phyloP scores from a whole-genome alignment of 2,888 invertebrate species.

The Branchipolynoe longqiensis region DNA sequence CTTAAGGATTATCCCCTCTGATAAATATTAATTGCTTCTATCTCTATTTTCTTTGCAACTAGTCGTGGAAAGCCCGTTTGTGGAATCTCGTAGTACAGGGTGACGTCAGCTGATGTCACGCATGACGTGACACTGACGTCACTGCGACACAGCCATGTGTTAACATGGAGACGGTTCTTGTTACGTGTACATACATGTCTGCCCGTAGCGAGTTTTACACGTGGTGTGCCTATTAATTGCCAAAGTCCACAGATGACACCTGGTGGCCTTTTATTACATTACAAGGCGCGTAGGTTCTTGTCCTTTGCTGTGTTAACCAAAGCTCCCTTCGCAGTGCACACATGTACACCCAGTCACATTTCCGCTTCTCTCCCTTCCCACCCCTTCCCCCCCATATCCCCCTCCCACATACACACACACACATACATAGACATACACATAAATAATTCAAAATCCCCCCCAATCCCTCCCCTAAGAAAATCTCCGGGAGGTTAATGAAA shows the following conservation, averaged over 20 bases:
- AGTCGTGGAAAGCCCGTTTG: constrained; percentile 28
- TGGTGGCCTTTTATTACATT: constrained; percentile 12
- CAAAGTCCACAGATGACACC: not conserved
- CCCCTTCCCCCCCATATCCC: no score
- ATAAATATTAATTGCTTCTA: constrained; percentile 31
- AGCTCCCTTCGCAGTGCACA: not conserved
- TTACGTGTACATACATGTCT: constrained; percentile 14
- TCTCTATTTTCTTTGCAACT: constrained; percentile 35
- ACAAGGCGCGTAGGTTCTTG: constrained; percentile 22
- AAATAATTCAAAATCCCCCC: no score
- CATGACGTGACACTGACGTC: no score
- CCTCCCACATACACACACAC: no score
- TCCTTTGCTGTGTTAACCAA: not conserved
- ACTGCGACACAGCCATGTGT: no score
- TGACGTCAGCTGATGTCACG: no score
- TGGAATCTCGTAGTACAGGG: constrained; percentile 22
- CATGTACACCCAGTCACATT: constrained; percentile 23
- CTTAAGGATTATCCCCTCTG: no score
- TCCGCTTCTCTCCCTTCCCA: constrained; percentile 24
- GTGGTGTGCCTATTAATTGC: constrained; percentile 38
- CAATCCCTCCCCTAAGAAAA: no score
- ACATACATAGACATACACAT: no score
- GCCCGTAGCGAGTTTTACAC: not conserved
- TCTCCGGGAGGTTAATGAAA: constrained; percentile 16
- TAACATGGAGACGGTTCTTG: not conserved